Evolutionary conservation across 2,797 vertebrate species (phyloP).

Genomic region (Spea hammondii): DNA sequence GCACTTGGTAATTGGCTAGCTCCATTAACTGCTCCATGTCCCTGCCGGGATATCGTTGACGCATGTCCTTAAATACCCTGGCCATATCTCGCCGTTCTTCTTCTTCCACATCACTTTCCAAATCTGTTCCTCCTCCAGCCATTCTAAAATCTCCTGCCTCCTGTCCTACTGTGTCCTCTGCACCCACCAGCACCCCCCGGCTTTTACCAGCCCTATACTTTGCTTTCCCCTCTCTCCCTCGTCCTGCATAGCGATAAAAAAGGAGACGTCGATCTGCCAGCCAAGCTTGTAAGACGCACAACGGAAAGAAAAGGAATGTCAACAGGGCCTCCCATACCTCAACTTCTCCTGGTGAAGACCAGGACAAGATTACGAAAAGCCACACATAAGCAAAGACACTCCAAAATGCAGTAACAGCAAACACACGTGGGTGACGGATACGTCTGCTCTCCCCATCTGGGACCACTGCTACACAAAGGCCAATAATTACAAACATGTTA

Average conservation of each 20-base stretch:
- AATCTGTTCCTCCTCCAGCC: slow-evolving; percentile 73
- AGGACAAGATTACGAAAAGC: slow-evolving; percentile 79
- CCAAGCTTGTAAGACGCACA: slow-evolving; percentile 82
- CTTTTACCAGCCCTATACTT: slow-evolving; percentile 76
- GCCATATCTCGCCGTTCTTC: slow-evolving; percentile 81
- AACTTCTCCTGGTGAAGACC: slow-evolving; percentile 75
- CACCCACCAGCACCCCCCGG: slow-evolving; percentile 77
- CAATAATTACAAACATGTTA: slow-evolving; percentile 86
- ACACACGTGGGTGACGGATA: slow-evolving; percentile 81
- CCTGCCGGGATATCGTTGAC: slow-evolving; percentile 79
- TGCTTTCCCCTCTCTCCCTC: slow-evolving; percentile 50
- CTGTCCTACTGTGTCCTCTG: slow-evolving; percentile 73
- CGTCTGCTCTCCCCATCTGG: slow-evolving; percentile 77
- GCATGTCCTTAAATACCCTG: slow-evolving; percentile 76
- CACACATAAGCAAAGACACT: slow-evolving; percentile 83
- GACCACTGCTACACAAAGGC: slow-evolving; percentile 78
- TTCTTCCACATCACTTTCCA: slow-evolving; percentile 72
- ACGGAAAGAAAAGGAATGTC: slow-evolving; percentile 79
- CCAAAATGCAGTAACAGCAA: slow-evolving; percentile 80
- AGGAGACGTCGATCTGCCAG: slow-evolving; percentile 79
- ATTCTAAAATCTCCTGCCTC: slow-evolving; percentile 72
- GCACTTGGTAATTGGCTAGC: slow-evolving; percentile 80
- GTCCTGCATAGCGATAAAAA: slow-evolving; percentile 77
- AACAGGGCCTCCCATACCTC: slow-evolving; percentile 82
- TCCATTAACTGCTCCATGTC: slow-evolving; percentile 83